These are phyloP conservation scores for Baronia brevicornis DNA, from an alignment of 2,888 invertebrate species.

Conservation along the genomic window DNA sequence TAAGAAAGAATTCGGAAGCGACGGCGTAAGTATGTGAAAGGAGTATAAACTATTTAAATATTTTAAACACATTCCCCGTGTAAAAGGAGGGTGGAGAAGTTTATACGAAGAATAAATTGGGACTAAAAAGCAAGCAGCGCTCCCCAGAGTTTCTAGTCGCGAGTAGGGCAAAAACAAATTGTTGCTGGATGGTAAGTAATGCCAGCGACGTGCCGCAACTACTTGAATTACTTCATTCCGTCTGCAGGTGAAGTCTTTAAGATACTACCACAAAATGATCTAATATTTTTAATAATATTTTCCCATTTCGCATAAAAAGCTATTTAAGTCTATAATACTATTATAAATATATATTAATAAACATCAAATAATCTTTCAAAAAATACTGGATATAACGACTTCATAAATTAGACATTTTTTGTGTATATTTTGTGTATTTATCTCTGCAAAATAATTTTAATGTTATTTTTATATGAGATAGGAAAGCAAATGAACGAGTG, in stretches of 20 bases:
- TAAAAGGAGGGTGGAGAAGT: slow-evolving; percentile 58
- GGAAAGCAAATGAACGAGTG: too few relatives aligned
- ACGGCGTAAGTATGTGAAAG: slow-evolving; percentile 42
- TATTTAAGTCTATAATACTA: too few relatives aligned
- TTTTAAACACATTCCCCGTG: slow-evolving; percentile 55
- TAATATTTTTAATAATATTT: slow-evolving; percentile 3
- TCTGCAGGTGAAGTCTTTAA: slow-evolving; percentile 38
- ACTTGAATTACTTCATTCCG: slow-evolving; percentile 58
- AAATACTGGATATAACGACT: too few relatives aligned
- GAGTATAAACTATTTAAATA: slow-evolving; percentile 63
- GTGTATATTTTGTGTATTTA: too few relatives aligned
- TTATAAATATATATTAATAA: too few relatives aligned
- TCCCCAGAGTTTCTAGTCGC: slow-evolving; percentile 53
- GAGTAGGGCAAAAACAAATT: slow-evolving; percentile 64
- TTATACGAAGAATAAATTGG: slow-evolving; percentile 67
- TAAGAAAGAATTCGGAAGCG: slow-evolving; percentile 30
- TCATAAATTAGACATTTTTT: too few relatives aligned
- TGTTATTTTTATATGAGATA: too few relatives aligned
- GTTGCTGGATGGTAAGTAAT: slow-evolving; percentile 67
- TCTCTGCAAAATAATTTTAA: too few relatives aligned
- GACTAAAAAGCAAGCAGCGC: slow-evolving; percentile 62
- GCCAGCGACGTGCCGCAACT: slow-evolving; percentile 55
- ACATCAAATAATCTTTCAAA: too few relatives aligned
- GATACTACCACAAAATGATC: slow-evolving; percentile 4
- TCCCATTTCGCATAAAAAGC: slow-evolving; percentile 14